phyloP scores from a whole-genome alignment of 2,113 vertebrate genomes.

The Oxygymnocypris stewartii region DNA sequence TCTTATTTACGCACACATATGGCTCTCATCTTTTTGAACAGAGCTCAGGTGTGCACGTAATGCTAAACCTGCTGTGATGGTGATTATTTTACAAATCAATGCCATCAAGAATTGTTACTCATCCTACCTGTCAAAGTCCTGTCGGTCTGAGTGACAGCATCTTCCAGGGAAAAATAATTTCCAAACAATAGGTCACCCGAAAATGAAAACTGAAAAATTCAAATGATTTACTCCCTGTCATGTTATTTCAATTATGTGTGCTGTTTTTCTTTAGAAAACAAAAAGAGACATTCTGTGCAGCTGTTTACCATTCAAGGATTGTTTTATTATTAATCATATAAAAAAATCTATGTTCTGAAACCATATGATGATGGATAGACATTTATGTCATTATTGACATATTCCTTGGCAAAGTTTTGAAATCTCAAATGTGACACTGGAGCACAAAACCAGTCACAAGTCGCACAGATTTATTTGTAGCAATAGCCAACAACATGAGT shows the following conservation, averaged over 20 bases:
- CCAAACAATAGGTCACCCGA: neutral
- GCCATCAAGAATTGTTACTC: neutral
- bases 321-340: no score
- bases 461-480: no score
- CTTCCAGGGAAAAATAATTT: neutral
- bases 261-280: neutral
- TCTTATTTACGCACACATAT: neutral
- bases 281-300: neutral
- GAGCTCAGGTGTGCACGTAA: constrained; percentile 15
- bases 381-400: no score
- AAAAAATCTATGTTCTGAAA: no score
- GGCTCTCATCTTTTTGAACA: neutral
- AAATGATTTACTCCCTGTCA: neutral
- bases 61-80: neutral
- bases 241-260: neutral
- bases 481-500: no score
- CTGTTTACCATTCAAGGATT: neutral
- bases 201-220: neutral
- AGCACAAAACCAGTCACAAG: no score
- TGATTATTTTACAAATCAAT: constrained; percentile 17
- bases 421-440: no score
- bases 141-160: neutral
- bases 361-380: no score
- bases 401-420: no score
- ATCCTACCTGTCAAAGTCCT: neutral